Evolutionary conservation across 2,888 invertebrate species (phyloP), one percentile per base, ranked within the genome.

Genomic region (Mythimna impura): DNA sequence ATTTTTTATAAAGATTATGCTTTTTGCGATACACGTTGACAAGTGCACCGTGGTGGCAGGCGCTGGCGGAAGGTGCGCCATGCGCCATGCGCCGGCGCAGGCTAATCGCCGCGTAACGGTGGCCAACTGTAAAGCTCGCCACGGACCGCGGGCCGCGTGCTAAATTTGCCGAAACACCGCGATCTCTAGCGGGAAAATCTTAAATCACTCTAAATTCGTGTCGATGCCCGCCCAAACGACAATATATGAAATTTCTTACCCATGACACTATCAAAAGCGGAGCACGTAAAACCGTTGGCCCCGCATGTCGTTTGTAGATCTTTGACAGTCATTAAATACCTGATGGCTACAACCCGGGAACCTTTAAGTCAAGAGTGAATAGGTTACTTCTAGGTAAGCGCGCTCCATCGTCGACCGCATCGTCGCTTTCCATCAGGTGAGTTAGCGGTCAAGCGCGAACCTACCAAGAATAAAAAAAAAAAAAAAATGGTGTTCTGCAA

Each of bases 131-230:
- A 96, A 94, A 95, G 93, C 93, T 86, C 93, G 94, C 94, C 92
- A 94, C 94, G 95, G 94, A 91, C 91, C 91, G 93, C 93, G 92
- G 91, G 89, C 92, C 91, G 92, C 94, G 95, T 95, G 95, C 96
- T 95, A 95, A 96, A 95, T 95, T 95, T 96, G 95, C 94, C 95
- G 95, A 96, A 96, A 96, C 95, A 95, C 91, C 89, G 90, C 91
- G 91, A 91, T 93, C 91, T 92, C 90, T 94, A 95, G 94, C 95
- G 94, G 94, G 94, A 95, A 93, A 93, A 91, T 92, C 90, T 93
- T 91, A 92, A 94, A 93, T 93, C 91, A 92, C 90, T 92, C 89
- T 90, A 91, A 88, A 94, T 92, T 92, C 88, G 89, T 90, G 91
- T 89, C 91, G 90, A 88, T 87, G 90, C 84, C 84, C 86, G 80